Evolutionary conservation across 2,113 vertebrate species (phyloP).

Genomic region (Lamprologus ornatipinnis): DNA sequence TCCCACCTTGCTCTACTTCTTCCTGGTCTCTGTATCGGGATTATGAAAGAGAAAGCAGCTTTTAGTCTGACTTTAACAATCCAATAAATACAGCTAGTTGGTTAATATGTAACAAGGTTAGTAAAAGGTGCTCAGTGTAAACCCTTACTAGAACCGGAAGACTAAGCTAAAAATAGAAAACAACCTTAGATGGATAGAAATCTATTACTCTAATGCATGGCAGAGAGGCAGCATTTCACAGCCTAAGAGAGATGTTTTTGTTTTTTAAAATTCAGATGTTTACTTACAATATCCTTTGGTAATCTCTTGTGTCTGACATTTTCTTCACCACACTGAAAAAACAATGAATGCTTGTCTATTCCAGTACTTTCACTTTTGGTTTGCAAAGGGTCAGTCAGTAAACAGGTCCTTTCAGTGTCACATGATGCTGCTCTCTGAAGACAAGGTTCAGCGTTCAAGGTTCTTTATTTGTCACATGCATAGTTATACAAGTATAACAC

Average conservation of each 20-base stretch:
- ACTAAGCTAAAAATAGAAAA: not conserved
- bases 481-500: too few species aligned
- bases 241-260: not conserved
- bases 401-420: not conserved
- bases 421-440: not conserved
- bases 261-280: not conserved
- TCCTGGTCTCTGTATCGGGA: not conserved
- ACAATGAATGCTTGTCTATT: not conserved
- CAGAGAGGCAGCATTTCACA: not conserved
- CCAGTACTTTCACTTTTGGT: not conserved
- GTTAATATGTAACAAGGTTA: not conserved
- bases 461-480: too few species aligned
- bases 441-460: too few species aligned
- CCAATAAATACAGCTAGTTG: not conserved
- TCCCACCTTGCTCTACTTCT: not conserved
- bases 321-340: not conserved
- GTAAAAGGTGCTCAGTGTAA: not conserved
- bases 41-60: not conserved
- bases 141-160: not conserved
- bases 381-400: not conserved
- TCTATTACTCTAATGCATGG: not conserved
- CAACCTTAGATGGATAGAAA: not conserved
- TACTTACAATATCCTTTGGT: not conserved
- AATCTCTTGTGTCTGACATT: not conserved
- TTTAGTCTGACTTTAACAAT: not conserved